phyloP scores from a whole-genome alignment of 2,888 invertebrate species.

The Caradrina kadenii region DNA sequence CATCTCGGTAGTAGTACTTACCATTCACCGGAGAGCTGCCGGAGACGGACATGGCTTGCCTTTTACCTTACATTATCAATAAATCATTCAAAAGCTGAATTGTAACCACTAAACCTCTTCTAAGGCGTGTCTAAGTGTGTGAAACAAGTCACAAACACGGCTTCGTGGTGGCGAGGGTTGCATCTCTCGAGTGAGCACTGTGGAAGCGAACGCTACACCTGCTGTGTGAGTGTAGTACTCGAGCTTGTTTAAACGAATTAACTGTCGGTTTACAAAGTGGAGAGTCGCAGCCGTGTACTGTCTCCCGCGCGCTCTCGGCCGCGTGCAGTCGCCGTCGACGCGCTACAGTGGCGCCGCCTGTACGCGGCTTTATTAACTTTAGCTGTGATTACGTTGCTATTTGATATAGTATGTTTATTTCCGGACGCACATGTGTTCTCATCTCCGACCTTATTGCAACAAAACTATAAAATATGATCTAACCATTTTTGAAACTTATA shows the following conservation, averaged over 20 bases:
- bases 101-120: too few relatives aligned
- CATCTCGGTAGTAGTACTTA: conserved; percentile 57
- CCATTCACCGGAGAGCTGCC: conserved; percentile 28
- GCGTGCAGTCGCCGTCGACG: conserved; percentile 2
- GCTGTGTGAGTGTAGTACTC: not conserved
- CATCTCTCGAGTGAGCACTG: not conserved
- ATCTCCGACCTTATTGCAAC: conserved; percentile 64
- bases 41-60: conserved; percentile 8
- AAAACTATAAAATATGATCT: conserved; percentile 55
- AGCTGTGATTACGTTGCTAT: conserved; percentile 67
- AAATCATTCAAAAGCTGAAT: not conserved
- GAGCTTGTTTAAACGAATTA: not conserved
- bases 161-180: not conserved
- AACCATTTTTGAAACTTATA: conserved; percentile 70
- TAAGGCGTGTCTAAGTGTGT: too few relatives aligned
- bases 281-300: not conserved
- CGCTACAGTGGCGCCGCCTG: conserved; percentile 8
- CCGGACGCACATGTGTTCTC: conserved; percentile 60
- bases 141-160: too few relatives aligned
- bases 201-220: not conserved
- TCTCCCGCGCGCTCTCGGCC: conserved; percentile 11
- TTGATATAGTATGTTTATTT: conserved; percentile 38
- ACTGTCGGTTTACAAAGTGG: not conserved
- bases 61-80: not conserved
- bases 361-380: conserved; percentile 37